Evolutionary conservation across 2,113 vertebrate species (phyloP), one percentile per base, ranked within the genome.

Genomic region (Gulo gulo): DNA sequence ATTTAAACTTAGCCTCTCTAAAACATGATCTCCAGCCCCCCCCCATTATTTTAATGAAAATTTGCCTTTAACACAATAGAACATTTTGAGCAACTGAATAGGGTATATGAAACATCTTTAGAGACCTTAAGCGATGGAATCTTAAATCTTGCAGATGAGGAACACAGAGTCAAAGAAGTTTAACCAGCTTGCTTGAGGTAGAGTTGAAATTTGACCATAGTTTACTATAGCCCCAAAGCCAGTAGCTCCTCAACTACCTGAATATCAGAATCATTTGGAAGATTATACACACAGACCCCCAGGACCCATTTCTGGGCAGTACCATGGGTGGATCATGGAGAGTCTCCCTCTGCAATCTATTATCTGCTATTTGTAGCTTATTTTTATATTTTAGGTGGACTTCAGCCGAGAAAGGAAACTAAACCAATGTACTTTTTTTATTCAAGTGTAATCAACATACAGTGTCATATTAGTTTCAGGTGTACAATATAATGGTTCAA

Each of bases 321-420:
- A 23, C 20, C 23, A 26, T 6, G 20, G 24, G 11, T 63, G 23
- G 65, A 23, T 42, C 20, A 2, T 45, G 47, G 52, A 14, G 18
- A n/a, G 20, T 39, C 39, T 69, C 39, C 55, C 26, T 45, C 71
- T 47, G 31, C 0, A 85, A 8, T 55, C 29, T 59, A 80, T 74
- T 63, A 71, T n/a, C 15, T 80, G 83, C 16, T 80, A 65, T 69
- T 87, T 88, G 76, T 29, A 18, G 24, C 6, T 92, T 61, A 21
- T 84, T 87, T 95, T 65, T 94, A 67, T 82, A 88, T 92, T 67
- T 39, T 55, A 47, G 24, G 9, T 71, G 39, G 7, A 96, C 52
- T 79, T 91, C 55, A 63, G 45, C 34, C 45, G 83, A 96, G 39
- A 85, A 92, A 87, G 24, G 21, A 96, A 97, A 93, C n/a, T 29